phyloP scores from a whole-genome alignment of 2,888 invertebrate genomes.

The Drosophila meridionalis region DNA sequence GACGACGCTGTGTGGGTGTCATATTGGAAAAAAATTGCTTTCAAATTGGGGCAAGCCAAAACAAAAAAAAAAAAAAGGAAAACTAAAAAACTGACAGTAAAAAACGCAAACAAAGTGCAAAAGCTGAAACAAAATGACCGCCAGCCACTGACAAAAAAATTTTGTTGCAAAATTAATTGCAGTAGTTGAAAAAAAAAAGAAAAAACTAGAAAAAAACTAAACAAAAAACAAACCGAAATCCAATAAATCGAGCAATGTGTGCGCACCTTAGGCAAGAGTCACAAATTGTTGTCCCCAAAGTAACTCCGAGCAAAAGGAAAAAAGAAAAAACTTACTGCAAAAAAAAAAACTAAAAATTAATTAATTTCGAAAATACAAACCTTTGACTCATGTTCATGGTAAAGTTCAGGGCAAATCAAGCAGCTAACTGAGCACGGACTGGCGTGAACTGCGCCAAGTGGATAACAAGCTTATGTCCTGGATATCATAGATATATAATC shows the following conservation, averaged over 20 bases:
- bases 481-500: not conserved
- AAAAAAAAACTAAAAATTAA: not conserved
- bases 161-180: conserved; percentile 75
- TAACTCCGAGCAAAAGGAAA: conserved; percentile 14
- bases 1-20: conserved; percentile 72
- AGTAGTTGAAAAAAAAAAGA: conserved; percentile 42
- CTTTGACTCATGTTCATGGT: not conserved
- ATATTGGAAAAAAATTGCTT: conserved; percentile 76
- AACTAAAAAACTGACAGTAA: conserved; percentile 10
- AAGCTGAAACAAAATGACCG: conserved; percentile 66
- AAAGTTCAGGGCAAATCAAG: not conserved
- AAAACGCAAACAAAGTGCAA: conserved; percentile 45
- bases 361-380: not conserved
- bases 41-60: conserved; percentile 72
- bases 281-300: conserved; percentile 2
- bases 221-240: conserved; percentile 7
- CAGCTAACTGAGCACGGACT: not conserved
- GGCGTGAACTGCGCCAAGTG: not conserved
- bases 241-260: conserved; percentile 19
- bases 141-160: conserved; percentile 53
- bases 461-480: not conserved
- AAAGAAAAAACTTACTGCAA: conserved; percentile 9
- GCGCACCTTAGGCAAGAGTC: conserved; percentile 2
- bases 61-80: not conserved
- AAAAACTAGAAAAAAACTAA: not conserved